These are phyloP conservation scores for Pollachius pollachius DNA, from an alignment of 2,113 vertebrate genomes.

Conservation along the genomic window DNA sequence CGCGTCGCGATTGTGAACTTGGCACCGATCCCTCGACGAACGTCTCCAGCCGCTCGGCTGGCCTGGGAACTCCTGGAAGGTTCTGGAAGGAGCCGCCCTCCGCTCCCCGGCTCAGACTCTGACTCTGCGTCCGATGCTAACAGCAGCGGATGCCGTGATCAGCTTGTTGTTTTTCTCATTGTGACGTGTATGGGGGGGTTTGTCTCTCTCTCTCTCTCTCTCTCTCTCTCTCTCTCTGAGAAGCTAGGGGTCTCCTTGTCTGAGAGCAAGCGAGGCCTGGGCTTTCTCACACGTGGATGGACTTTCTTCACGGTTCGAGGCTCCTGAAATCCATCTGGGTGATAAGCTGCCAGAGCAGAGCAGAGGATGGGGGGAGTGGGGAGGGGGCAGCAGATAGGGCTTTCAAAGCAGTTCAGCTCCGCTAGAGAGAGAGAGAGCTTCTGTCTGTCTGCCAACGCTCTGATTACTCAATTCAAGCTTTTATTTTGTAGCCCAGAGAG, in stretches of 20 bases:
- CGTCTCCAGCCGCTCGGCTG: conserved; percentile 32
- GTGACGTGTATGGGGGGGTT: conserved; percentile 33
- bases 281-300: conserved; percentile 62
- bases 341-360: conserved; percentile 67
- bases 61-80: too few species aligned
- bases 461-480: conserved; percentile 73
- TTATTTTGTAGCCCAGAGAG: conserved; percentile 24
- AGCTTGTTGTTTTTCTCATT: conserved; percentile 53
- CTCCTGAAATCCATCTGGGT: conserved; percentile 70
- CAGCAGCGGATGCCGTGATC: not conserved
- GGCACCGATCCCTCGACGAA: conserved; percentile 39
- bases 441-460: conserved; percentile 71
- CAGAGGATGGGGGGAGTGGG: conserved; percentile 43
- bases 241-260: conserved; percentile 46
- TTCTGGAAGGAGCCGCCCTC: too few species aligned
- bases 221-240: conserved; percentile 41
- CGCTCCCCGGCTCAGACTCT: too few species aligned
- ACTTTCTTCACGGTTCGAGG: conserved; percentile 66
- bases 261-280: conserved; percentile 35
- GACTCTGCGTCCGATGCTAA: too few species aligned
- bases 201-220: too few species aligned
- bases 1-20: conserved; percentile 36
- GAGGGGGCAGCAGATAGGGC: conserved; percentile 56
- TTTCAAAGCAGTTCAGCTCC: conserved; percentile 71
- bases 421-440: conserved; percentile 42